Base-by-base conservation (phyloP, 1,140 invertebrate genomes). In the Saxidomus purpurata region DNA sequence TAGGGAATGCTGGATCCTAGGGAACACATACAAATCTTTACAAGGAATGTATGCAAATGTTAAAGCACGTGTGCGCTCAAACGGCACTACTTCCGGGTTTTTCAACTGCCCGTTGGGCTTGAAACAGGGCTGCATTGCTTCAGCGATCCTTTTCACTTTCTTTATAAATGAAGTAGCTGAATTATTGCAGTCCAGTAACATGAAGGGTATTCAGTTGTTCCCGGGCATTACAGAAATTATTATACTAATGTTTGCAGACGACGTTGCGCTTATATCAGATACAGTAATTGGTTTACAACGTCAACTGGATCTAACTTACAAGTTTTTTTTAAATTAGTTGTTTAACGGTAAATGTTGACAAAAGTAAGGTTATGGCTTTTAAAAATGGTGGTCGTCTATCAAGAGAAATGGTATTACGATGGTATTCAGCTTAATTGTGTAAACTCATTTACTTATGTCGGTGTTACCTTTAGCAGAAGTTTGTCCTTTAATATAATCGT, bases 131-230 rank as follows among this genome's bases (percentile, higher is more conserved):
- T 43, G 69, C 36, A 19, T 74, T 11, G 69, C 69, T 36, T 36
- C 28, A 2, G 28, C 69, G 6, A 74, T 19, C 8, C 31, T 74
- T 19, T 74, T 74, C 36, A 13, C 28, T 19, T 36, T 74, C 13
- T 74, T 74, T 28, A 74, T 74, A 36, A 36, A 74, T 43, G 69
- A 74, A 74, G 19, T 74, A 74, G 40, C 22, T 36, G 36, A 6
- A 43, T 74, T 19, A 19, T n/a, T 36, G 40, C 8, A 13, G 15
- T 19, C 11, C 6, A 36, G 22, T 8, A n/a, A n/a, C 34, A 13
- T 43, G 31, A 36, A 43, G 34, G 69, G 31, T 36, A 36, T 74
- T 36, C 69, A 74, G 34, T n/a, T 74, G 8, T 22, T 25, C 8
- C 69, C 69, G 11, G 17, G n/a, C 36, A n/a, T 22, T 74, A 74